These are phyloP conservation scores for Coecobrya sp. DNA, from an alignment of 2,888 invertebrate genomes.

Conservation along the genomic window DNA sequence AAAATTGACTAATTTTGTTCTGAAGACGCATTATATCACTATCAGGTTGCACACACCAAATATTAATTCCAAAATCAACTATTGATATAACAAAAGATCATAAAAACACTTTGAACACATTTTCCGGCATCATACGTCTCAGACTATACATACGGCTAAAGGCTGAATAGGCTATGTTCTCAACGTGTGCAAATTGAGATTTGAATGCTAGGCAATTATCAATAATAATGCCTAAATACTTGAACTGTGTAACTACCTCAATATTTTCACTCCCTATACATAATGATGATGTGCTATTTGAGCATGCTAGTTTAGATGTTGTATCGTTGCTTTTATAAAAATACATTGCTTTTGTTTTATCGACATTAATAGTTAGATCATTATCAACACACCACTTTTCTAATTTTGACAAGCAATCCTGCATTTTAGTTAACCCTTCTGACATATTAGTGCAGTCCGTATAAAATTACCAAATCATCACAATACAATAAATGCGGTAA, in stretches of 20 bases:
- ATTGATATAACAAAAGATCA: neutral
- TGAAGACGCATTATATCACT: neutral
- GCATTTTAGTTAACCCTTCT: neutral
- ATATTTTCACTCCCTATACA: neutral
- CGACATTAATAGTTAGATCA: neutral
- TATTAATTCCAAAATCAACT: neutral
- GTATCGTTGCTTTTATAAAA: neutral
- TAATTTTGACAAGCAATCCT: neutral
- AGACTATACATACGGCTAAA: neutral
- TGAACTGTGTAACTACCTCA: neutral
- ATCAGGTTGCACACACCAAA: neutral
- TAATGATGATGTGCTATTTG: neutral
- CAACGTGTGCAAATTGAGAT: neutral
- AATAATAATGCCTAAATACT: slow-evolving; percentile 7
- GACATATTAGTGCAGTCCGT: neutral
- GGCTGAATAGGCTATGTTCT: neutral
- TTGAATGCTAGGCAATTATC: neutral
- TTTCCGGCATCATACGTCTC: neutral
- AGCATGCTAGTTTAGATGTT: neutral
- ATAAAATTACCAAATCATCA: slow-evolving; percentile 11
- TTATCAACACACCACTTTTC: neutral
- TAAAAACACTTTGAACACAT: neutral
- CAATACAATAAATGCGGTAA: neutral
- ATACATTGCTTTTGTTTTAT: slow-evolving; percentile 24
- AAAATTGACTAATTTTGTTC: neutral